phyloP scores from a whole-genome alignment of 2,888 invertebrate species.

The Sarcophaga rosellei region DNA sequence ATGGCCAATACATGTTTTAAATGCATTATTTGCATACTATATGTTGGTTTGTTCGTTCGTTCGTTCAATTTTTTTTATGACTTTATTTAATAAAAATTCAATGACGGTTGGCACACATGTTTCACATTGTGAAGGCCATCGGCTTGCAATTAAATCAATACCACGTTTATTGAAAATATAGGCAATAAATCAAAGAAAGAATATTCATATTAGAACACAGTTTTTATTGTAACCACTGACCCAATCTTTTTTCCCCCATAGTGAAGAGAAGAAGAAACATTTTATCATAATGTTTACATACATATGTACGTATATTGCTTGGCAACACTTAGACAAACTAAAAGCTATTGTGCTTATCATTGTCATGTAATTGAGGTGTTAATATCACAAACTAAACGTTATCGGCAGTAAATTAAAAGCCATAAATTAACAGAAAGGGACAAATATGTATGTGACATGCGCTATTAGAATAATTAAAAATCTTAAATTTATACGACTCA shows the following conservation, averaged over 20 bases:
- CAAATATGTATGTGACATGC: background rate
- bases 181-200: slow-evolving; percentile 2
- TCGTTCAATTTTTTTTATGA: slow-evolving; percentile 28
- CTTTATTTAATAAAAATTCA: slow-evolving; percentile 24
- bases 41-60: background rate
- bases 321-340: background rate
- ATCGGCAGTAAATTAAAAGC: background rate
- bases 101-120: slow-evolving; percentile 15
- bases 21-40: slow-evolving; percentile 51
- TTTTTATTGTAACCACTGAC: slow-evolving; percentile 62
- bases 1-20: slow-evolving; percentile 35
- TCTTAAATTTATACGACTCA: no score
- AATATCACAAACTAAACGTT: background rate
- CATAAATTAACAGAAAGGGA: background rate
- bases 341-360: background rate
- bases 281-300: background rate
- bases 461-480: no score
- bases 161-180: background rate
- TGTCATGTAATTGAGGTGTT: slow-evolving; percentile 1
- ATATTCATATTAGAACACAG: slow-evolving; percentile 50
- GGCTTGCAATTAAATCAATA: background rate
- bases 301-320: background rate
- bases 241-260: slow-evolving; percentile 33
- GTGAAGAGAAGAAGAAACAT: background rate
- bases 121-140: background rate